phyloP scores from a whole-genome alignment of 2,797 vertebrate genomes.

The Muscicapa striata region DNA sequence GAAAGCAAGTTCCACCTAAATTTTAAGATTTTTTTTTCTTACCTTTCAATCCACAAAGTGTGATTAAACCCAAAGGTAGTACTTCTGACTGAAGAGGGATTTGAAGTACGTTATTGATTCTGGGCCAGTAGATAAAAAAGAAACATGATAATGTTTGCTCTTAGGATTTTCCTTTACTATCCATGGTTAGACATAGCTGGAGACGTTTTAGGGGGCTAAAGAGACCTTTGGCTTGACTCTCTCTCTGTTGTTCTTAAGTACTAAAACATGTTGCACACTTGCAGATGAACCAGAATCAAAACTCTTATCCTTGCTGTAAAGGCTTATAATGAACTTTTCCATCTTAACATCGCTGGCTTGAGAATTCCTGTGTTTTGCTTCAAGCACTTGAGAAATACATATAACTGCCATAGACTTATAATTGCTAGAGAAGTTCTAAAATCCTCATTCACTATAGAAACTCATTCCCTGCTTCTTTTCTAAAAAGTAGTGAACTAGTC shows the following conservation, averaged over 20 bases:
- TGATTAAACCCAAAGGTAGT: not conserved
- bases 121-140: not conserved
- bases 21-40: not conserved
- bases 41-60: not conserved
- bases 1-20: not conserved
- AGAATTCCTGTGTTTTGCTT: not conserved
- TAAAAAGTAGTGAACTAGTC: not conserved
- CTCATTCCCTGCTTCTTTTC: not conserved
- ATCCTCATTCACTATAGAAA: not conserved
- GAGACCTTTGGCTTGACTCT: not conserved
- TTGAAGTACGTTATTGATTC: not conserved
- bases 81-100: not conserved
- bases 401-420: not conserved
- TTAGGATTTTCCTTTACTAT: not conserved
- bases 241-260: not conserved
- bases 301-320: not conserved
- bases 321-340: not conserved
- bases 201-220: not conserved
- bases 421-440: not conserved
- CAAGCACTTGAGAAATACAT: not conserved
- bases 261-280: not conserved
- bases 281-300: not conserved
- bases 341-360: fast-evolving
- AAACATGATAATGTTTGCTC: not conserved
- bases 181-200: not conserved